Conservation (phyloP, 2,113 vertebrate species). For the Penelope pileata region DNA sequence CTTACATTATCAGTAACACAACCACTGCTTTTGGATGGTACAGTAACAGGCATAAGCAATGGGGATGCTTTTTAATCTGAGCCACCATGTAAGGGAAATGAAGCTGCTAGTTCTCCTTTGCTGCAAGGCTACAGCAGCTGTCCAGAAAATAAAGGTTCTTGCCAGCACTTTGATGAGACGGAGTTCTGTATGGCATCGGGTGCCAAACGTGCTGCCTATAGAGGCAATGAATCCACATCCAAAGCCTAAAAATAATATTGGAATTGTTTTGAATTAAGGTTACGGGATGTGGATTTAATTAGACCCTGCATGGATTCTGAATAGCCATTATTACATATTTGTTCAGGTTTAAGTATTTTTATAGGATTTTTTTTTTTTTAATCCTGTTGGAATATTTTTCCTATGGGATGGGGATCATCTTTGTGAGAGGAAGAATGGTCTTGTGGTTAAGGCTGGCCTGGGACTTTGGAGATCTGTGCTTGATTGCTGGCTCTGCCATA, state of each 20-base stretch:
- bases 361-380: slow-evolving; percentile 1
- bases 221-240: slow-evolving; percentile 60
- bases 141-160: slow-evolving; percentile 21
- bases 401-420: slow-evolving; percentile 58
- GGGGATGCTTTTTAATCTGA: background rate
- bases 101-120: slow-evolving; percentile 2
- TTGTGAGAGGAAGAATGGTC: slow-evolving; percentile 64
- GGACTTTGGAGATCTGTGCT: slow-evolving; percentile 34
- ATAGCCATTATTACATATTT: slow-evolving; percentile 64
- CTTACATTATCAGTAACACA: background rate
- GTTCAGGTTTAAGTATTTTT: slow-evolving; percentile 74
- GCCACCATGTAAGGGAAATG: slow-evolving; percentile 25
- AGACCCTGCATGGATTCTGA: slow-evolving; percentile 59
- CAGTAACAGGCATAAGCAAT: background rate
- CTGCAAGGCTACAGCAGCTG: slow-evolving; percentile 22
- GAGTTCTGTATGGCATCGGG: slow-evolving; percentile 1
- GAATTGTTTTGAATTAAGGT: slow-evolving; percentile 67
- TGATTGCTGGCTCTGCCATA: slow-evolving; percentile 33
- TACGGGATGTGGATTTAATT: slow-evolving; percentile 43
- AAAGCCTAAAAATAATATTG: slow-evolving; percentile 68
- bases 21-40: background rate
- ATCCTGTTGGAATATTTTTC: slow-evolving; percentile 46
- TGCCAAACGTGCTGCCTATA: slow-evolving; percentile 65
- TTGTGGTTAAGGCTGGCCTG: slow-evolving; percentile 62
- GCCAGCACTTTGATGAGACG: slow-evolving; percentile 55